Base-by-base conservation (phyloP, 2,113 vertebrate species). In the Larimichthys polyactis region DNA sequence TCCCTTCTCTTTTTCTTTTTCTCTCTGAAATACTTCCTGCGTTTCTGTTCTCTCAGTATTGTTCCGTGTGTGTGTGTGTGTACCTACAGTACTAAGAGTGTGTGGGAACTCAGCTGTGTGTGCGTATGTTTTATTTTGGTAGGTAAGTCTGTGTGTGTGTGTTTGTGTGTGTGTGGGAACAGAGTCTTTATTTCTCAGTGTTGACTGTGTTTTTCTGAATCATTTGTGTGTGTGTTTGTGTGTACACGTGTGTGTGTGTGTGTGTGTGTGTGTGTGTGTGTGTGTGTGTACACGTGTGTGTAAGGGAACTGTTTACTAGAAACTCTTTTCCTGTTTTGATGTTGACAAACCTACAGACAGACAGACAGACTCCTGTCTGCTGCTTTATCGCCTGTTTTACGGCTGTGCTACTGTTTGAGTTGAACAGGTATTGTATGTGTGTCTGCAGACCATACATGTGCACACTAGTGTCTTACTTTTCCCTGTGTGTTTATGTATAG, bases 251-350 rank as follows among this genome's bases (percentile, higher is more conserved):
- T 70, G 54, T 78, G 55, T 68, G 67, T 74, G 46, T 78, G 55
- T 68, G 29, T 29, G 29, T 29, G 58, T 74, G 54, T 77, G 54
- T 64, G 49, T 82, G 49, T 64, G 57, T 64, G 62, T 70, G 52
- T 78, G 55, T 68, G 67, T 74, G 48, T 78, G 55, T 68, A 62
- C 70, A 48, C 75, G 43, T 68, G 46, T 75, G 57, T 69, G 63
- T 11, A 4, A 20, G 12, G 51, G 87, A 77, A 82, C 29, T 84
- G 85, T 92, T 91, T 91, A 90, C 84, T 78, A 82, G 77, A 75
- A 80, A 77, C 57, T 29, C 19, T 86, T 90, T 93, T 93, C 91
- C 90, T 93, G 91, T 93, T 92, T 90, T 90, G 78, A 88, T 92
- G 90, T 92, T 93, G 91, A 93, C 91, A 89, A 84, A 89, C 71